Conservation (phyloP, 2,797 vertebrate species). For the Sebastes kiyomatsui region DNA sequence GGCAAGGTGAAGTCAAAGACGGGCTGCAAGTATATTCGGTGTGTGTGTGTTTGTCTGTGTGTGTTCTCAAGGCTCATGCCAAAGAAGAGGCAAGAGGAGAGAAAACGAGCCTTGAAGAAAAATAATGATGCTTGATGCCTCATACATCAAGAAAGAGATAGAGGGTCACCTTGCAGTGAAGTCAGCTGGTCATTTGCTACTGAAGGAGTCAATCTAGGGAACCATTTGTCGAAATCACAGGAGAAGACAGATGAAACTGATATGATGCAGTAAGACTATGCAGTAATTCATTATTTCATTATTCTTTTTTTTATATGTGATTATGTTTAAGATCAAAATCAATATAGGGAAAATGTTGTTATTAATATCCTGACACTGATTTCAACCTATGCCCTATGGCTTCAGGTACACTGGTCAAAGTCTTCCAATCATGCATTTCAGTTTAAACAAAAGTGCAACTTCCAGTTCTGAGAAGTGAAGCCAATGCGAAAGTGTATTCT, state of each 20-base stretch:
- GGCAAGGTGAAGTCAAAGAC: conserved; percentile 79
- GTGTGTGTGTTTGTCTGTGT: conserved; percentile 23
- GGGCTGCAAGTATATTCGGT: conserved; percentile 32
- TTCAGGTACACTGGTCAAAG: background rate
- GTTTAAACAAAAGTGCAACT: too few species aligned
- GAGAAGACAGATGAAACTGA: conserved; percentile 11
- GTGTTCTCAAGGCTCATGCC: conserved; percentile 53
- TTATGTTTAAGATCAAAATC: background rate
- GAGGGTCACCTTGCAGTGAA: conserved; percentile 70
- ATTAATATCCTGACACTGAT: background rate
- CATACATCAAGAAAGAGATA: conserved; percentile 64
- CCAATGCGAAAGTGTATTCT: too few species aligned
- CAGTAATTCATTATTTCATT: background rate
- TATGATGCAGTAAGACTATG: background rate
- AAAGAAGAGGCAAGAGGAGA: conserved; percentile 44
- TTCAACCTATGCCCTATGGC: background rate
- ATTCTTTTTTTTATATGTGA: background rate
- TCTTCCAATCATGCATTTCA: background rate
- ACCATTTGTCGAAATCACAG: conserved; percentile 33
- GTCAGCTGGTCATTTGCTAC: conserved; percentile 59
- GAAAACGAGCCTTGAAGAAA: conserved; percentile 69
- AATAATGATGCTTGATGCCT: conserved; percentile 67
- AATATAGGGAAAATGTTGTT: background rate
- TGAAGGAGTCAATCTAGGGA: conserved; percentile 40
- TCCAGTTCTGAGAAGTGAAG: too few species aligned